Percentiles rank a stretch among this genome's conserved stretches.
Evolutionary conservation across 2,888 invertebrate species (phyloP).

Genomic region (Lysandra bellargus): DNA sequence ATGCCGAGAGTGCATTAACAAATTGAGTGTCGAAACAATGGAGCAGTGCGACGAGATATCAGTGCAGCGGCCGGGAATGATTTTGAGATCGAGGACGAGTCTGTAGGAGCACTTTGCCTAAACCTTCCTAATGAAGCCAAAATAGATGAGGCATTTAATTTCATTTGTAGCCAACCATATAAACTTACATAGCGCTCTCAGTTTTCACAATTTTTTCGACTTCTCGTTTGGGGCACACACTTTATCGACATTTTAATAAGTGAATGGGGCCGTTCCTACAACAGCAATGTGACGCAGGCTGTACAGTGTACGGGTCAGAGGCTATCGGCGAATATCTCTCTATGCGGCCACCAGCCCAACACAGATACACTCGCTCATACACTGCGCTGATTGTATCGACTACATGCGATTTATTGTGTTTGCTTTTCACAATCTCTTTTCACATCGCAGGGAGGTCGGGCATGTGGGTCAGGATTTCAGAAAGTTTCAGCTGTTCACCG

Average conservation of each 20-base stretch:
- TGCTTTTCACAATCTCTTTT: slow-evolving; percentile 11
- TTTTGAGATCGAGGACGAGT: neutral
- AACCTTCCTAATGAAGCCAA: neutral
- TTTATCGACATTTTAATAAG: neutral
- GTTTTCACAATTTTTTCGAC: neutral
- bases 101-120: neutral
- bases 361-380: neutral
- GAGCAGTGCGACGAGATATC: neutral
- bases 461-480: neutral
- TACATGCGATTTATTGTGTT: slow-evolving; percentile 13
- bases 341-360: neutral
- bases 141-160: neutral
- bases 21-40: slow-evolving; percentile 26
- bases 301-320: slow-evolving; percentile 12
- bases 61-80: neutral
- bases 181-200: neutral
- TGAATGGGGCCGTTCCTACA: neutral
- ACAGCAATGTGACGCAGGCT: neutral
- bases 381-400: slow-evolving; percentile 13
- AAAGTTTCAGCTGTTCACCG: neutral
- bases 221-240: neutral
- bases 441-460: neutral
- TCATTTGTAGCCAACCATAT: neutral
- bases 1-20: slow-evolving; percentile 5
- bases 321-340: neutral